phyloP scores from a whole-genome alignment of 2,888 invertebrate genomes.

The Coenonympha glycerion region DNA sequence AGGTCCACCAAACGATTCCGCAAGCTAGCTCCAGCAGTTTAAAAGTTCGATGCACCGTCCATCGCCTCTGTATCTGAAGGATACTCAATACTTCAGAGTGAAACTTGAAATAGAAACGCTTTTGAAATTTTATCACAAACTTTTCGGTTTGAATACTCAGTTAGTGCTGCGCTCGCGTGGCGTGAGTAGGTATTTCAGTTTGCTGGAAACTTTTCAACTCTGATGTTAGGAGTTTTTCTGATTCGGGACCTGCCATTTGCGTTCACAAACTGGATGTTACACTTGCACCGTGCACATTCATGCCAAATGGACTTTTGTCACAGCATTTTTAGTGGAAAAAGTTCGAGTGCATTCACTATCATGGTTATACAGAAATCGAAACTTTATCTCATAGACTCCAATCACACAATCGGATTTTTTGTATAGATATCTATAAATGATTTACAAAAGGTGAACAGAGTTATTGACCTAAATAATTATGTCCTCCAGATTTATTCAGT shows the following conservation, averaged over 20 bases:
- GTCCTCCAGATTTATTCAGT: too few relatives aligned
- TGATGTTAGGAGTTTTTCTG: constrained; percentile 7
- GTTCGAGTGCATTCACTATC: too few relatives aligned
- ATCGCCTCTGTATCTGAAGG: background rate
- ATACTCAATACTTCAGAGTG: background rate
- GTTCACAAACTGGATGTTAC: background rate
- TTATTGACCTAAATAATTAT: too few relatives aligned
- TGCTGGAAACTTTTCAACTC: constrained; percentile 7
- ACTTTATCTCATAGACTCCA: too few relatives aligned
- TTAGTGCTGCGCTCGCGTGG: constrained; percentile 5
- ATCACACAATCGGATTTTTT: too few relatives aligned
- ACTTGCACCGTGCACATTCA: too few relatives aligned
- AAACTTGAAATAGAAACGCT: constrained; percentile 9
- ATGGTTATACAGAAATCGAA: too few relatives aligned
- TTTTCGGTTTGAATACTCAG: constrained; percentile 10
- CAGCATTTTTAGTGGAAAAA: background rate
- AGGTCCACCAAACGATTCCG: too few relatives aligned
- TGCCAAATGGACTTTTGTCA: background rate
- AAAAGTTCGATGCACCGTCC: background rate
- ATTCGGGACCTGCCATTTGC: constrained; percentile 8
- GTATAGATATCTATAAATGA: too few relatives aligned
- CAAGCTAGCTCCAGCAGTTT: background rate
- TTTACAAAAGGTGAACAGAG: too few relatives aligned
- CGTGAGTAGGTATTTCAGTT: constrained; percentile 8
- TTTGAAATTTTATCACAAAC: constrained; percentile 7